phyloP scores from a whole-genome alignment of 1,140 invertebrate species.

The Drosophila kurseongensis region DNA sequence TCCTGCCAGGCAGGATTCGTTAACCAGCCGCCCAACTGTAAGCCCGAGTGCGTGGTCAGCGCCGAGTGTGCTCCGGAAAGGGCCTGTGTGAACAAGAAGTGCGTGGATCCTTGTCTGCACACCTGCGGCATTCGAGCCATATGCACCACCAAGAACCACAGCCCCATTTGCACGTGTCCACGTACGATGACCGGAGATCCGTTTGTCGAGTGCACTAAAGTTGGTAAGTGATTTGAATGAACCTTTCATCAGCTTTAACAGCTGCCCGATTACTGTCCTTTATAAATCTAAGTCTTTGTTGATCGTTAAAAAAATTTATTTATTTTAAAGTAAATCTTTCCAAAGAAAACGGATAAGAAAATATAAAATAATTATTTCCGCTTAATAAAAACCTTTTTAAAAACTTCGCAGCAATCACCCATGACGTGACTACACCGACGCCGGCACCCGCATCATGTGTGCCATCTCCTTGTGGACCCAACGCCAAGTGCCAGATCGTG shows the following conservation, averaged over 20 bases:
- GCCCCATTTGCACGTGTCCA: constrained; percentile 87
- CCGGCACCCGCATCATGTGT: constrained; percentile 89
- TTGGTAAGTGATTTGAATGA: constrained; percentile 84
- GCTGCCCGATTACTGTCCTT: no score
- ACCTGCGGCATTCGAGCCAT: constrained; percentile 87
- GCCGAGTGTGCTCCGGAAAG: constrained; percentile 89
- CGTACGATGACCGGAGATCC: constrained; percentile 88
- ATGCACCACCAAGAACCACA: constrained; percentile 88
- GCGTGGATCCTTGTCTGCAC: constrained; percentile 90
- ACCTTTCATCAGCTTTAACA: no score
- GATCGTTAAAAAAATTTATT: no score
- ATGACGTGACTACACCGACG: constrained; percentile 74
- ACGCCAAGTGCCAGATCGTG: constrained; percentile 91
- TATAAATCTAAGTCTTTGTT: no score
- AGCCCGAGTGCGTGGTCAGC: constrained; percentile 88
- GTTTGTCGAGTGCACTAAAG: constrained; percentile 85
- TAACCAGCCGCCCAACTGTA: constrained; percentile 91
- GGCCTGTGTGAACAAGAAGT: constrained; percentile 90
- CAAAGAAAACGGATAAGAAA: not conserved
- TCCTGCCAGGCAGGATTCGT: constrained; percentile 89
- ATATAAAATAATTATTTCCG: not conserved
- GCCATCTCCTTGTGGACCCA: constrained; percentile 92
- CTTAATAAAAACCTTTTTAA: not conserved
- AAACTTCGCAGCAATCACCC: constrained; percentile 40
- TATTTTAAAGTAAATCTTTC: no score